phyloP scores from a whole-genome alignment of 2,113 vertebrate genomes.

The Steatornis caripensis region DNA sequence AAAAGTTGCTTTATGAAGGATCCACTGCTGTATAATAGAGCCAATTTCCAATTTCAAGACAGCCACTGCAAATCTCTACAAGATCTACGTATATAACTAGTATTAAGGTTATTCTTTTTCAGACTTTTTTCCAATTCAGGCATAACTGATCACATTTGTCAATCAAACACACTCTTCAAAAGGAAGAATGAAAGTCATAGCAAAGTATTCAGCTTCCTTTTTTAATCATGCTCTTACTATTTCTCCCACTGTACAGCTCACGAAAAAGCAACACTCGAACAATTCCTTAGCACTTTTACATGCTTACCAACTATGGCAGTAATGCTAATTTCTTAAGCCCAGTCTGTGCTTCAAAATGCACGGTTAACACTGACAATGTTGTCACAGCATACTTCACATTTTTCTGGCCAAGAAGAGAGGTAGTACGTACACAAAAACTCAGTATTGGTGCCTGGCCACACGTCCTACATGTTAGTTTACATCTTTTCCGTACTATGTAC shows the following conservation, averaged over 20 bases:
- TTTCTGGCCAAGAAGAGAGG: not conserved
- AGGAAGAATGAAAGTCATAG: constrained; percentile 54
- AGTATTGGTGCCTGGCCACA: not conserved
- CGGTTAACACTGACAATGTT: not conserved
- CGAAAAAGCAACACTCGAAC: not conserved
- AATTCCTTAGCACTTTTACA: not conserved
- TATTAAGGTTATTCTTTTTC: constrained; percentile 22
- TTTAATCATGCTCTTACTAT: not conserved
- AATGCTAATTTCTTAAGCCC: not conserved
- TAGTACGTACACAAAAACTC: not conserved
- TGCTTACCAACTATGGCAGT: not conserved
- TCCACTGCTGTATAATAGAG: constrained; percentile 11
- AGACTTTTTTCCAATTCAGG: not conserved
- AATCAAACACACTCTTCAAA: constrained; percentile 33
- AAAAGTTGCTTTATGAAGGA: constrained; percentile 47
- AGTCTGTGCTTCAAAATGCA: not conserved
- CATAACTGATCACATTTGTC: constrained; percentile 45
- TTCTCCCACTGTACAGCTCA: not conserved
- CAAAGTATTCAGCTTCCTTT: not conserved
- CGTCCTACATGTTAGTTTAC: not conserved
- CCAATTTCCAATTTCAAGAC: constrained; percentile 52
- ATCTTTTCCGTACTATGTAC: not conserved
- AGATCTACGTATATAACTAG: constrained; percentile 30
- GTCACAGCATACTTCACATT: not conserved
- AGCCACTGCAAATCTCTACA: constrained; percentile 36